Evolutionary conservation across 1,140 invertebrate species (phyloP), one percentile per base, ranked within the genome.

Genomic region (Apolygus lucorum): DNA sequence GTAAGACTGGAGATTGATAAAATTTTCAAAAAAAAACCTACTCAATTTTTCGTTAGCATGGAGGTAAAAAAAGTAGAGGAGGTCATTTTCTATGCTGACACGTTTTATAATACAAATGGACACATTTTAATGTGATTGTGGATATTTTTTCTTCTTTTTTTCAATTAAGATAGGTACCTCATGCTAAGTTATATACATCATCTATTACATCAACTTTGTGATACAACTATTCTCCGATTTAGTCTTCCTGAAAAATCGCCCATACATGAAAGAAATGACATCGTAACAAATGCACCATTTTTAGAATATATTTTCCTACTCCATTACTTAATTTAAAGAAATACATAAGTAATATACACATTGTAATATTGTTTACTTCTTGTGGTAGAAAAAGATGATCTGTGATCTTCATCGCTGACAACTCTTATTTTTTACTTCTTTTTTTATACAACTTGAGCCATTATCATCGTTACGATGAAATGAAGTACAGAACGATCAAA

Each of bases 281-380:
- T 52, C 21, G 21, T 54, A 64, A 69, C 59, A 69, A 69, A 69
- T 65, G 62, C 62, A 70, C 62, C 68, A 65, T 70, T 70, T 70
- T 70, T 70, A 70, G 68, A 70, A 70, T 70, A 70, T 70, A 70
- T 70, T 70, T 70, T 70, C 63, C 68, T 70, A 70, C 68, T 52
- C 63, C 24, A 70, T 64, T 63, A 69, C 59, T 69, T 69, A 62
- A 69, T 69, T 69, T 69, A 69, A 69, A 69, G n/a, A 69, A 69
- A 69, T 69, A 69, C 59, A 63, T 69, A 69, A 69, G 59, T 69
- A 63, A 63, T 69, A 69, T 69, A 63, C 54, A 63, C 29, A 63
- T n/a, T 69, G 28, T 69, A 63, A 63, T 63, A 28, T 63, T 63
- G 28, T 62, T 34, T 29, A 62, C 28, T 42, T 69, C 29, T 13